Base-by-base conservation (phyloP, 2,113 vertebrate species). In the Eurypyga helias region DNA sequence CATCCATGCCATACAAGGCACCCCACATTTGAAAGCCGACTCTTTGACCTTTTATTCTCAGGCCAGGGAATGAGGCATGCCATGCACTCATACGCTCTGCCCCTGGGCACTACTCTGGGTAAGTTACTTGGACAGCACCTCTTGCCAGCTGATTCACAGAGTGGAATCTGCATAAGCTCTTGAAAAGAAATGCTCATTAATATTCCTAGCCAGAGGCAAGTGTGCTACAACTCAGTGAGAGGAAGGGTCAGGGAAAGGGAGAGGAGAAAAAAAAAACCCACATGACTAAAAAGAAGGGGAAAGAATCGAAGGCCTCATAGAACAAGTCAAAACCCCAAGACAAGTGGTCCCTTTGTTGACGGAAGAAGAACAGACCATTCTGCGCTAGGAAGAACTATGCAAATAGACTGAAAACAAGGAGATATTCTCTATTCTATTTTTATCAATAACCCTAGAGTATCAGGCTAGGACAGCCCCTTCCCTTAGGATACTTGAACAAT, bases 161-260 rank as follows among this genome's bases (percentile, higher is more conserved):
- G 70, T 62, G 46, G 87, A 97, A 97, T 96, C 97, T 93, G 80
- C 96, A 96, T 81, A 96, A 97, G 87, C 87, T 87, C 90, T 94
- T 94, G 84, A 97, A 98, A 97, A 93, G 95, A 81, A 91, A 85
- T 83, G 92, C 85, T 97, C 91, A 86, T 97, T 97, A 93, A 96
- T 93, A 98, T 98, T 98, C 91, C 90, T 95, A 87, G 91, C 93
- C 87, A 90, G 97, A 88, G 83, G 94, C 96, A 93, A 96, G 91
- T 86, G 76, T 81, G 87, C 86, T 97, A 55, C 95, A 96, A 88
- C 93, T 97, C 84, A 95, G 73, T 43, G 75, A 96, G 94, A 95
- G 65, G 83, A 95, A 89, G 90, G 90, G 89, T 94, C 72, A 81
- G 58, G 51, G 85, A 67, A 95, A 89, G 43, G 69, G 55, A 16